Base-by-base conservation (phyloP, 2,888 invertebrate genomes). In the Diachrysia chrysitis region DNA sequence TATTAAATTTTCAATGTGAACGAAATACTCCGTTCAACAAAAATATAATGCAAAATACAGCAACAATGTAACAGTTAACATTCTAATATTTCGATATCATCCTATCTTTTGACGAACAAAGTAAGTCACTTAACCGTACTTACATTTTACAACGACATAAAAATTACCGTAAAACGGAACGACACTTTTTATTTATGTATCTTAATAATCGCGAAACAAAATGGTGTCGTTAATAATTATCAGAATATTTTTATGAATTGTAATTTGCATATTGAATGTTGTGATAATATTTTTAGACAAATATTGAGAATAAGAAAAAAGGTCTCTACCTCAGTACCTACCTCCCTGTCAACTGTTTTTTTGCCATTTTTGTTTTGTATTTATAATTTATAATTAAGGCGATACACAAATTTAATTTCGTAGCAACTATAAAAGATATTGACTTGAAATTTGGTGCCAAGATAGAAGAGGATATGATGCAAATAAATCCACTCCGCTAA, bases 81-180 rank as follows among this genome's bases (percentile, higher is more conserved):
- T 21, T 51, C 72, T 63, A 59, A 66, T 71, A 46, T 62, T 25
- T 37, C 10, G 48, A n/a, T 23, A 56, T 60, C 58, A 29, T 17
- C 62, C 35, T 73, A 66, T 79, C 78, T 65, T 68, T 63, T 59
- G 42, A 60, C 46, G 56, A 66, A 80, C 67, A 70, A 76, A 79
- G 72, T 79, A 69, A 73, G 53, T 67, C 63, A 66, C 73, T 78
- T 63, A 58, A 58, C 78, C 78, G 37, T 60, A 73, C 74, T 78
- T 66, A 66, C 14, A 7, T 78, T 78, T 78, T 66, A 79, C n/a
- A 60, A 19, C 58, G 2, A 62, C 51, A 58, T 79, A 61, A 75
- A 75, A 81, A 79, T 78, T 79, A 72, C 37, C 79, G 67, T 79
- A 75, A 79, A 79, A 81, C 58, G 56, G 14, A 71, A 79, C 23